Percentiles rank a stretch among this genome's conserved stretches.
Conservation (phyloP, 2,888 invertebrate genomes). For the Xestia c-nigrum region DNA sequence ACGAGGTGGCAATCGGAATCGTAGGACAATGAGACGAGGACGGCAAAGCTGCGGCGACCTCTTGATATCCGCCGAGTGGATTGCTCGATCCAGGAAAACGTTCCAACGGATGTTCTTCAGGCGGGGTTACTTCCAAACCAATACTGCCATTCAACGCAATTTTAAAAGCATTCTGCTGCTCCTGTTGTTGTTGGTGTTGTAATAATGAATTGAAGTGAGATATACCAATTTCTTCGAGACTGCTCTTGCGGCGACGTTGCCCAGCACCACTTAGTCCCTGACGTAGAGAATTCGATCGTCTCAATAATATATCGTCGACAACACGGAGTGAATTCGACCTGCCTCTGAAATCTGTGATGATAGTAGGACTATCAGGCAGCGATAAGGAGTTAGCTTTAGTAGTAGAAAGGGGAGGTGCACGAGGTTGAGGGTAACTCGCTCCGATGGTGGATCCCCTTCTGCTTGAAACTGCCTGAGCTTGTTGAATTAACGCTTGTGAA, state of each 20-base stretch:
- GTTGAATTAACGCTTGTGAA: slow-evolving; percentile 93
- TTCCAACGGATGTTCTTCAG: slow-evolving; percentile 91
- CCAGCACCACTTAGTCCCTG: slow-evolving; percentile 94
- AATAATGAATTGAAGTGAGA: slow-evolving; percentile 94
- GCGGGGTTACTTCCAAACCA: slow-evolving; percentile 94
- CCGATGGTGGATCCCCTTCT: slow-evolving; percentile 93
- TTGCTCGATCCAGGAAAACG: slow-evolving; percentile 82
- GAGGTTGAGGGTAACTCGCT: slow-evolving; percentile 91
- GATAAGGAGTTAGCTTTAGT: slow-evolving; percentile 97
- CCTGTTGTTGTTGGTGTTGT: slow-evolving; percentile 89
- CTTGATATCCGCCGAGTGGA: slow-evolving; percentile 87
- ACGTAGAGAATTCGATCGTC: slow-evolving; percentile 95
- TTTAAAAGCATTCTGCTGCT: slow-evolving; percentile 94
- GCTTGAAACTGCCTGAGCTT: slow-evolving; percentile 89
- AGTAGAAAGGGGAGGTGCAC: slow-evolving; percentile 94
- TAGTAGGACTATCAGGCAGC: slow-evolving; percentile 96
- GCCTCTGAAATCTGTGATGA: slow-evolving; percentile 94
- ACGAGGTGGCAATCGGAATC: slow-evolving; percentile 78
- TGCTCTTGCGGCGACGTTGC: slow-evolving; percentile 94
- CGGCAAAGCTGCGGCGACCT: slow-evolving; percentile 85
- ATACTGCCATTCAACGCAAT: slow-evolving; percentile 96
- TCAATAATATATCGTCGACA: slow-evolving; percentile 95
- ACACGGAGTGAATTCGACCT: slow-evolving; percentile 96
- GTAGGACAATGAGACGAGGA: slow-evolving; percentile 80
- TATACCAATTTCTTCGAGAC: slow-evolving; percentile 96